phyloP scores from a whole-genome alignment of 2,113 vertebrate genomes.

The Trinectes maculatus region DNA sequence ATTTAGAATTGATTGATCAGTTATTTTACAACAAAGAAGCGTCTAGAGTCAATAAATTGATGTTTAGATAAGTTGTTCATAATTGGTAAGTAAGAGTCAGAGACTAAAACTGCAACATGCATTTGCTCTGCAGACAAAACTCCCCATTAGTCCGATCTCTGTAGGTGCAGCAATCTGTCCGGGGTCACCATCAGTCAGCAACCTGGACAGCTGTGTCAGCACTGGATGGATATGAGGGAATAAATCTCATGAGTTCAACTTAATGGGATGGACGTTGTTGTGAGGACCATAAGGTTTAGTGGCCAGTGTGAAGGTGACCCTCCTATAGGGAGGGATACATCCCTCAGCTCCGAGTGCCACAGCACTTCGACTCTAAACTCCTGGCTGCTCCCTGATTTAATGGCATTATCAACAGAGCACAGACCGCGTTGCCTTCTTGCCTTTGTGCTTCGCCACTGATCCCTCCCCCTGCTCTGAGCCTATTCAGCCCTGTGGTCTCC shows the following conservation, averaged over 20 bases:
- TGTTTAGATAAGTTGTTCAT: neutral
- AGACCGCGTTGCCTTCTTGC: slow-evolving; percentile 49
- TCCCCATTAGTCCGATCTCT: neutral
- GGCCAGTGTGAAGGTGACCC: slow-evolving; percentile 33
- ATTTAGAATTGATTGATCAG: neutral
- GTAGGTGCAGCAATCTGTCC: neutral
- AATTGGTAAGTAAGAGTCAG: neutral
- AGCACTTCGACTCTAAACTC: slow-evolving; percentile 35
- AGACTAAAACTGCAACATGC: neutral
- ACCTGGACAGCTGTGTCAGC: slow-evolving; percentile 20
- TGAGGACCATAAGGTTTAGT: slow-evolving; percentile 10
- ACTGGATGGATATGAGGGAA: slow-evolving; percentile 6
- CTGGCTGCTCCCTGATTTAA: slow-evolving; percentile 58
- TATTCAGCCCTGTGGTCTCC: slow-evolving; percentile 48
- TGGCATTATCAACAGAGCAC: slow-evolving; percentile 66
- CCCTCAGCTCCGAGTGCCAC: slow-evolving; percentile 24
- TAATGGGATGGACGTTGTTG: slow-evolving; percentile 14
- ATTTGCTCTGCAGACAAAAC: neutral
- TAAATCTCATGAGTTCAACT: slow-evolving; percentile 7
- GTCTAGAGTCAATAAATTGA: neutral
- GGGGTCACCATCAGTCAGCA: neutral
- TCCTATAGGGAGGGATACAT: no score
- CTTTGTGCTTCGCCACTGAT: slow-evolving; percentile 54
- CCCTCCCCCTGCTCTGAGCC: slow-evolving; percentile 59
- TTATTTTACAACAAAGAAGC: no score